These are phyloP conservation scores for Teleogryllus oceanicus DNA, from an alignment of 2,888 invertebrate genomes.

Conservation along the genomic window DNA sequence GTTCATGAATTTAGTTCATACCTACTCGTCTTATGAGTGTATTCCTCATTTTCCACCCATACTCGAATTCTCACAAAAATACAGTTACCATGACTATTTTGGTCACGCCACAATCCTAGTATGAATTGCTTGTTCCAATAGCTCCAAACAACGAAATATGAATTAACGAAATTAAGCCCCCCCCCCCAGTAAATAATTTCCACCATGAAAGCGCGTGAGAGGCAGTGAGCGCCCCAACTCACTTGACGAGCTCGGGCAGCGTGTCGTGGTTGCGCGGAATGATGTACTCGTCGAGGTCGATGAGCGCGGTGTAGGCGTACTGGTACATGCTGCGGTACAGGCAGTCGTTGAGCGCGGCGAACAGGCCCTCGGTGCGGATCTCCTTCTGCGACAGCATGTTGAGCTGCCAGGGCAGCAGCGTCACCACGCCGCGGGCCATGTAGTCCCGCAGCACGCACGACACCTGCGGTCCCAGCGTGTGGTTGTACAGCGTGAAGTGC, in stretches of 20 bases:
- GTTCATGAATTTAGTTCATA: too few species aligned
- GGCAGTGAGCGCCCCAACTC: conserved; percentile 40
- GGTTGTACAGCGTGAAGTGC: conserved; percentile 89
- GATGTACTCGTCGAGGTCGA: conserved; percentile 87
- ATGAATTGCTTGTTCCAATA: too few species aligned
- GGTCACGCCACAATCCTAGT: too few species aligned
- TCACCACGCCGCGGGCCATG: conserved; percentile 59
- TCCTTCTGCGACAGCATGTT: conserved; percentile 84
- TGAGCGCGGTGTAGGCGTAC: conserved; percentile 76
- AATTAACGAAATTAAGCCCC: too few species aligned
- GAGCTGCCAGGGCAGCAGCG: conserved; percentile 77
- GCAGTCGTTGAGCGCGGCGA: conserved; percentile 90
- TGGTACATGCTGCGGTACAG: conserved; percentile 84
- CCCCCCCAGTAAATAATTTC: too few species aligned
- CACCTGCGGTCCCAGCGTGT: conserved; percentile 75
- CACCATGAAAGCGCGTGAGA: too few species aligned
- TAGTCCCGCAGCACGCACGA: conserved; percentile 73
- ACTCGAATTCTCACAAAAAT: too few species aligned
- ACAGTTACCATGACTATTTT: too few species aligned
- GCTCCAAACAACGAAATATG: too few species aligned
- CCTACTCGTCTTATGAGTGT: too few species aligned
- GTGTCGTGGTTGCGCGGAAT: conserved; percentile 76
- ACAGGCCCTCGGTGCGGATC: conserved; percentile 87
- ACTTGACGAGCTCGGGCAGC: conserved; percentile 68
- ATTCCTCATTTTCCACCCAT: too few species aligned